Evolutionary conservation across 2,888 invertebrate species (phyloP).

Genomic region (Scaptomyza reducta): DNA sequence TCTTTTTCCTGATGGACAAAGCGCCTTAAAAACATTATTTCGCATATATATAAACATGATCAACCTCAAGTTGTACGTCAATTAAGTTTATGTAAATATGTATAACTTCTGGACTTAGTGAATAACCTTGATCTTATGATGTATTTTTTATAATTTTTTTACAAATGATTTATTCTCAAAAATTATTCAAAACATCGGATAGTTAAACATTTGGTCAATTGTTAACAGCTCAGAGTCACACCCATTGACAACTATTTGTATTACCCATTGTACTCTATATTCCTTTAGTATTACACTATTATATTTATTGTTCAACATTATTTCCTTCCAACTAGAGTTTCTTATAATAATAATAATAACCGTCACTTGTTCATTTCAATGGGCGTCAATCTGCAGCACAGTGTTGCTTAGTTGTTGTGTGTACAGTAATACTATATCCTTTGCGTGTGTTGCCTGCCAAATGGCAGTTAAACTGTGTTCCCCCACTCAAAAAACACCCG

Average conservation of each 20-base stretch:
- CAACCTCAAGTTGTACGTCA: too few species aligned
- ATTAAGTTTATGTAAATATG: too few species aligned
- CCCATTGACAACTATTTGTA: not conserved
- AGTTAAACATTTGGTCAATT: not conserved
- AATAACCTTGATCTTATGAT: too few species aligned
- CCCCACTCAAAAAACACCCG: constrained; percentile 42
- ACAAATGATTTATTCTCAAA: too few species aligned
- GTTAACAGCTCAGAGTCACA: not conserved
- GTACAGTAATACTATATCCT: not conserved
- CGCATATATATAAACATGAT: too few species aligned
- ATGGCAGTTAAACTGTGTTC: constrained; percentile 60
- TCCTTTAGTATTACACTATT: not conserved
- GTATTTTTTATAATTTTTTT: too few species aligned
- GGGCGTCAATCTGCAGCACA: constrained; percentile 38
- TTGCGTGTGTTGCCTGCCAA: constrained; percentile 53
- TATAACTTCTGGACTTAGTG: too few species aligned
- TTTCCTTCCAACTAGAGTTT: not conserved
- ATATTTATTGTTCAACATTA: too few species aligned
- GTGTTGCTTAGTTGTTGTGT: constrained; percentile 6
- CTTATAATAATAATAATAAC: constrained; percentile 2
- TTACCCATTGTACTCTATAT: not conserved
- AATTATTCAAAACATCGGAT: too few species aligned
- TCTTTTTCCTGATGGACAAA: too few species aligned
- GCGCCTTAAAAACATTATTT: too few species aligned
- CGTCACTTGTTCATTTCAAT: constrained; percentile 46